Base-by-base conservation (phyloP, 1,140 invertebrate species). In the Vollenhovia emeryi region DNA sequence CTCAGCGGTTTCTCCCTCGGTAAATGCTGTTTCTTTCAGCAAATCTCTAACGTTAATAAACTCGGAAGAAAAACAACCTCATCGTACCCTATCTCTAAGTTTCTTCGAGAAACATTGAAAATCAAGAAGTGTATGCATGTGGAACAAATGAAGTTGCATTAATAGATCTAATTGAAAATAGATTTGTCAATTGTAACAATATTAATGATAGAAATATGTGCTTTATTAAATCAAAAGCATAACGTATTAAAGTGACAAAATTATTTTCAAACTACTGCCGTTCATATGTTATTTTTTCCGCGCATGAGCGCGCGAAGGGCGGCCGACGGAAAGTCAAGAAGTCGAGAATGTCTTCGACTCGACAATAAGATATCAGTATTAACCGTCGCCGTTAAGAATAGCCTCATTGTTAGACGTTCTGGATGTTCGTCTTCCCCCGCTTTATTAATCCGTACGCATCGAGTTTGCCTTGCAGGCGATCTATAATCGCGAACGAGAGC, bases 401-500 rank as follows among this genome's bases (percentile, higher is more conserved):
- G 55, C 50, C 59, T 57, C n/a, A 45, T 73, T 59, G 50, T 71
- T 71, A 33, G 13, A 57, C 1, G 6, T 21, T 57, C 11, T 30
- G 45, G 24, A 57, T n/a, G n/a, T n/a, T n/a, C 36, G n/a, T 33
- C n/a, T 24, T 27, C 11, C 36, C 45, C 33, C 33, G 33, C 33
- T 6, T 24, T 64, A 78, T 78, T 78, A 78, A 78, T 30, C 75
- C 45, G 40, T 82, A 45, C 15, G 30, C 18, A 52, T 71, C 50
- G 18, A 48, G 33, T 5, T 27, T n/a, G 50, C 27, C 68, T 82
- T 3, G 40, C 78, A 55, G 66, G 33, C 27, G 55, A 88, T 74
- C 40, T 86, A 86, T 86, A 86, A 82, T 59, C 36, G 36, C 18
- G 50, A 21, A 27, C 48, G 9, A 78, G 30, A 60, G 59, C 76